phyloP scores from a whole-genome alignment of 2,888 invertebrate species.

The Rugalucina vietnamica region DNA sequence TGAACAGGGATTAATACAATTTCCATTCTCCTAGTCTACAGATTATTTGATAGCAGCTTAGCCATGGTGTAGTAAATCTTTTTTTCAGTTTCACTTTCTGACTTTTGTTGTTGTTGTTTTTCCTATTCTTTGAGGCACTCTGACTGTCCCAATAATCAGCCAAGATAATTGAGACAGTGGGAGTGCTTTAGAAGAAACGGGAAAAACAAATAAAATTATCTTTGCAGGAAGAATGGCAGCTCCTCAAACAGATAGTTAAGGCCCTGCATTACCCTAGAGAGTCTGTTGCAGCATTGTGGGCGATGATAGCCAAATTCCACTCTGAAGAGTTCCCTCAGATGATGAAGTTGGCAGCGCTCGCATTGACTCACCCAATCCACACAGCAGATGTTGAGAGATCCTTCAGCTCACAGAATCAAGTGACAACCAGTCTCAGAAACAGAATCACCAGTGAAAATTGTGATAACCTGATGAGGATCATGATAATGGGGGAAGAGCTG shows the following conservation, averaged over 20 bases:
- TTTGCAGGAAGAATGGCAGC: conserved; percentile 28
- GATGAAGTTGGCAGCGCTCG: conserved; percentile 32
- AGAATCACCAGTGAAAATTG: conserved; percentile 11
- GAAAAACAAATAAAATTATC: too few species aligned
- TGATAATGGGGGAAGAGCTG: conserved; percentile 47
- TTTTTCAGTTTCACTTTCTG: too few species aligned
- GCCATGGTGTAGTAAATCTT: too few species aligned
- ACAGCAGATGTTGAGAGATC: conserved; percentile 50
- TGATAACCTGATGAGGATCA: conserved; percentile 42
- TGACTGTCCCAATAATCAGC: too few species aligned
- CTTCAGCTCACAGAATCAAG: conserved; percentile 39
- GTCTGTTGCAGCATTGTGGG: conserved; percentile 30
- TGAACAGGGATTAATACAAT: too few species aligned
- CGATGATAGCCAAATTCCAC: conserved; percentile 34
- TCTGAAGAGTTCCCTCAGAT: conserved; percentile 41
- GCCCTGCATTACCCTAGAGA: conserved; percentile 17
- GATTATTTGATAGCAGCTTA: too few species aligned
- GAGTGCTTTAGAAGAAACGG: too few species aligned
- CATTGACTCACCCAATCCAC: conserved; percentile 42
- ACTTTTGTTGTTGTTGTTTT: too few species aligned
- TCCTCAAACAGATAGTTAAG: conserved; percentile 32
- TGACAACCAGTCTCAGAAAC: conserved; percentile 38
- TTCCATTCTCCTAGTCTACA: too few species aligned
- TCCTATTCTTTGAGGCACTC: too few species aligned
- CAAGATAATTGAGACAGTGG: too few species aligned